A percentile compares a stretch with the other conserved stretches of the same genome.
phyloP scores from a whole-genome alignment of 2,797 vertebrate genomes.

The Crocodylus rhombifer region DNA sequence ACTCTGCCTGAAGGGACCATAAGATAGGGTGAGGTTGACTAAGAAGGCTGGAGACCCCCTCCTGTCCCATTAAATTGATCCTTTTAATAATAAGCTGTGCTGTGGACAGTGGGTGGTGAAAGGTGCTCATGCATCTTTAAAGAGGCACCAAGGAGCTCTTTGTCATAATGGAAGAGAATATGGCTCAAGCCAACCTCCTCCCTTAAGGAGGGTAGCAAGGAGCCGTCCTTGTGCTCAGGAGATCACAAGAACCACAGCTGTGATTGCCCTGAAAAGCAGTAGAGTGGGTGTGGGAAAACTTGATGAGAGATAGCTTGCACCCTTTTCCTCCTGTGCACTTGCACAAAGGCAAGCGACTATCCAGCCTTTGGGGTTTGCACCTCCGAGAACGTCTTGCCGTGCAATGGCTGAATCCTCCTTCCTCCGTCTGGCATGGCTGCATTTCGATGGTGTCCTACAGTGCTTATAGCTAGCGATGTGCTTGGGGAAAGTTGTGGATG shows the following conservation, averaged over 20 bases:
- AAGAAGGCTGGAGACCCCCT: too few species aligned
- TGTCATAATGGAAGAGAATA: background rate
- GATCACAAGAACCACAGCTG: background rate
- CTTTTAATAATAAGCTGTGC: background rate
- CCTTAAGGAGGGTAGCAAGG: background rate
- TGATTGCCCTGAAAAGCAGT: too few species aligned
- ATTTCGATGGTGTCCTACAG: background rate
- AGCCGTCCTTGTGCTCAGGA: background rate
- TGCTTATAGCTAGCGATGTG: background rate
- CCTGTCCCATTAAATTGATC: too few species aligned
- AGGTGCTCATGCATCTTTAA: background rate
- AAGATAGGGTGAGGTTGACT: too few species aligned
- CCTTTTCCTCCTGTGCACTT: background rate
- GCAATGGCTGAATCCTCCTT: background rate
- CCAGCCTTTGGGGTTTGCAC: background rate
- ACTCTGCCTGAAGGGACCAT: too few species aligned
- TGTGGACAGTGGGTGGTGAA: background rate
- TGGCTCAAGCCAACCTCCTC: background rate
- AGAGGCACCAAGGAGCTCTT: background rate
- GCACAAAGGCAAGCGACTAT: background rate
- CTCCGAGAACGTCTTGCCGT: background rate
- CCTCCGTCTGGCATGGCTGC: background rate
- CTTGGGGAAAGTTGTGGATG: conserved; percentile 8
- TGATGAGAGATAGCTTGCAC: background rate
- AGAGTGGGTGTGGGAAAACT: too few species aligned